These are phyloP conservation scores for Rhysida immarginata DNA, from an alignment of 1,140 invertebrate genomes.

Conservation along the genomic window DNA sequence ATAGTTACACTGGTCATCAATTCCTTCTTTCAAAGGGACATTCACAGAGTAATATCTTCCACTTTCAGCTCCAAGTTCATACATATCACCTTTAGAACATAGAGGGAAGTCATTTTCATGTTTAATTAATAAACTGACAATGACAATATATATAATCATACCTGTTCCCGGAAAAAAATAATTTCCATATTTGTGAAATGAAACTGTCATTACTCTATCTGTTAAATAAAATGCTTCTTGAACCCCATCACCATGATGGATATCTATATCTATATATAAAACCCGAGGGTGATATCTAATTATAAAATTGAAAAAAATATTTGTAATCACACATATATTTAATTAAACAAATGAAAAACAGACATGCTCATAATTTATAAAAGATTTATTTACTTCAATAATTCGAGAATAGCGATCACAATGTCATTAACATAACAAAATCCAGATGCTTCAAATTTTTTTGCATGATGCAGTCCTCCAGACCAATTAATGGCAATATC, in stretches of 20 bases:
- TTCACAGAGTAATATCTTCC: constrained; percentile 93
- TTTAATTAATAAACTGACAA: not conserved
- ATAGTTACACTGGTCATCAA: constrained; percentile 67
- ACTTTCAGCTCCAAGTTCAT: constrained; percentile 82
- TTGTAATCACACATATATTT: too few species aligned
- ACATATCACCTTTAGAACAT: constrained; percentile 67
- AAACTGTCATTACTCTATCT: constrained; percentile 97
- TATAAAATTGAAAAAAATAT: not conserved
- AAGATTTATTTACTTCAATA: constrained; percentile 48
- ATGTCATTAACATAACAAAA: constrained; percentile 99
- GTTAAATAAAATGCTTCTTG: constrained; percentile 99
- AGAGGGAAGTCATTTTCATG: not conserved
- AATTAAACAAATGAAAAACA: not conserved
- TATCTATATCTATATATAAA: constrained; percentile 97
- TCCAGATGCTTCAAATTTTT: constrained; percentile 95
- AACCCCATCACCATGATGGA: constrained; percentile 98
- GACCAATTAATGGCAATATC: constrained; percentile 99
- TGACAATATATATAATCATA: constrained; percentile 8
- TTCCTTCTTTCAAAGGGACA: constrained; percentile 90
- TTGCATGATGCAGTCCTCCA: constrained; percentile 96
- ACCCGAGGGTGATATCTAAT: constrained; percentile 83
- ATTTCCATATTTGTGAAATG: constrained; percentile 97
- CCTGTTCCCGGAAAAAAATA: constrained; percentile 95
- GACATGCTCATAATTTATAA: not conserved
- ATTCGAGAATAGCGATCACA: constrained; percentile 91